Evolutionary conservation across 2,888 invertebrate genomes (phyloP).

Genomic region (Acanthosepion pharaonis): DNA sequence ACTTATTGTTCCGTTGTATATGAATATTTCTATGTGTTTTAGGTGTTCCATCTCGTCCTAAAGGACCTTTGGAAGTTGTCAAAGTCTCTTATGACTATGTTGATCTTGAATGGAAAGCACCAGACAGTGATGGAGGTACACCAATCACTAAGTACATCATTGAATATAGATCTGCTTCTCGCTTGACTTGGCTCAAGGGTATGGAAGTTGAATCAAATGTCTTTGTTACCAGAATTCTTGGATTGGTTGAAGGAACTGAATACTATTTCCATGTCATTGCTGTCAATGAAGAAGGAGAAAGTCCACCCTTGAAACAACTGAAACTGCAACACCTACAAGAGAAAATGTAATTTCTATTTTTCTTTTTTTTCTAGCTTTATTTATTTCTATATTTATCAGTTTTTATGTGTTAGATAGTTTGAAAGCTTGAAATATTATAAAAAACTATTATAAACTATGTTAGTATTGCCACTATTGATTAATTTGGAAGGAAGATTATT

Average conservation of each 20-base stretch:
- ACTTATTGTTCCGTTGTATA: no score
- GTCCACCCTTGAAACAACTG: constrained; percentile 67
- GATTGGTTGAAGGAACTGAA: constrained; percentile 65
- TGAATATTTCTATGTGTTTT: no score
- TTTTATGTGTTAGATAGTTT: no score
- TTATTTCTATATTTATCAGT: no score
- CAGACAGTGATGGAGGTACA: constrained; percentile 72
- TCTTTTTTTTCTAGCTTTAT: no score
- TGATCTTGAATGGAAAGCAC: constrained; percentile 71
- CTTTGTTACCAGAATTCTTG: constrained; percentile 66
- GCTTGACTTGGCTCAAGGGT: constrained; percentile 63
- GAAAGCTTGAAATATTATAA: no score
- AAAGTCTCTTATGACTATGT: constrained; percentile 69
- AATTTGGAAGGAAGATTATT: no score
- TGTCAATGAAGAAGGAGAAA: constrained; percentile 72
- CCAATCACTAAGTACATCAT: constrained; percentile 71
- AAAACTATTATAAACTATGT: no score
- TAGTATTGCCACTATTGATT: no score
- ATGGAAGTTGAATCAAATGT: constrained; percentile 61
- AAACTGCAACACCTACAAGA: constrained; percentile 65
- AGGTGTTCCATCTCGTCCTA: constrained; percentile 81
- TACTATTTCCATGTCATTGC: constrained; percentile 73
- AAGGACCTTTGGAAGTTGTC: constrained; percentile 78
- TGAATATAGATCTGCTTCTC: constrained; percentile 63
- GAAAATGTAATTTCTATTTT: constrained; percentile 54